Evolutionary conservation across 2,113 vertebrate species (phyloP).

Genomic region (Corydoras sp.): DNA sequence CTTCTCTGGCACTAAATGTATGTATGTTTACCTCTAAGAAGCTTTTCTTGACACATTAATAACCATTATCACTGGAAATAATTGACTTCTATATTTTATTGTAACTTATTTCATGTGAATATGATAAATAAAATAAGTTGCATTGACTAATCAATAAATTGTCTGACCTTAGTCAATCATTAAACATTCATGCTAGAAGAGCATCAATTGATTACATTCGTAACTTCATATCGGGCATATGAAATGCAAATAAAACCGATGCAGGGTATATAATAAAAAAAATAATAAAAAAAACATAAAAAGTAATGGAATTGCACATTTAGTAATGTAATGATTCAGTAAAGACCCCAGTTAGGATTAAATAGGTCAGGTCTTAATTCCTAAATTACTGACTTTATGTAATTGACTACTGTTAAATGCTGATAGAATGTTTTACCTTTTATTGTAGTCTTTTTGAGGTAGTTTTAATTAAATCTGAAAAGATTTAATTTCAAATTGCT

Average conservation of each 20-base stretch:
- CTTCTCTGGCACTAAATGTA: conserved; percentile 1
- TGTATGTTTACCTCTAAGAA: background rate
- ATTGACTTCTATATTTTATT: too few relatives aligned
- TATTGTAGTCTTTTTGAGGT: background rate
- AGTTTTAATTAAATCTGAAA: background rate
- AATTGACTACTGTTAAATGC: background rate
- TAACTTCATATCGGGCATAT: too few relatives aligned
- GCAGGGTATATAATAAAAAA: too few relatives aligned
- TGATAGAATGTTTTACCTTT: background rate
- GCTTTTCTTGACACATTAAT: too few relatives aligned
- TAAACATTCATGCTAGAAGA: background rate
- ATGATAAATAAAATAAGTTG: too few relatives aligned
- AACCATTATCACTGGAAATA: too few relatives aligned
- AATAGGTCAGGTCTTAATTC: background rate
- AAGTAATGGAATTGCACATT: background rate
- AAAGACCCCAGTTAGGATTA: background rate
- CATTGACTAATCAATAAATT: background rate
- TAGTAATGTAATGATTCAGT: background rate
- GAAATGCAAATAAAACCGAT: too few relatives aligned
- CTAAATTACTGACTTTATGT: background rate
- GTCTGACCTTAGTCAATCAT: background rate
- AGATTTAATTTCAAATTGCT: background rate
- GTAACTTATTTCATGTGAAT: too few relatives aligned
- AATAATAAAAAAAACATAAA: too few relatives aligned
- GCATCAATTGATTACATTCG: too few relatives aligned